Conservation (phyloP, 2,797 vertebrate species). For the Iguana delicatissima region DNA sequence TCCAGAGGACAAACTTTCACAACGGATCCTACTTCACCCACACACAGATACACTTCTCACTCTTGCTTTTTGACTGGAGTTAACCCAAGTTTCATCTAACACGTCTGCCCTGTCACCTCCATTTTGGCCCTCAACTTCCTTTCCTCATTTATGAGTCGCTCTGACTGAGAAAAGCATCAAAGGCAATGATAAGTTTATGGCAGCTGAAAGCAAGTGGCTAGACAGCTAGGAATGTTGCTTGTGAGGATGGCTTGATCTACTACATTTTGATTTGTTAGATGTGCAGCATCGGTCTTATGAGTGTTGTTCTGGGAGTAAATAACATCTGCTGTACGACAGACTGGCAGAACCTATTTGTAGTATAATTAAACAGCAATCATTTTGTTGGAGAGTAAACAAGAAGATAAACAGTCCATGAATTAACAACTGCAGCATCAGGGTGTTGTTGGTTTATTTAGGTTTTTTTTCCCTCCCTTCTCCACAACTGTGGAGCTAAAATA, state of each 20-base stretch:
- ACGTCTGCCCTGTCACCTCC: neutral
- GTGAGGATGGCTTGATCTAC: slow-evolving; percentile 19
- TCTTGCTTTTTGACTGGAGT: neutral
- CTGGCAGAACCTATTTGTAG: slow-evolving; percentile 70
- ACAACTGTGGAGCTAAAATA: slow-evolving; percentile 33
- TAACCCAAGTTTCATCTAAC: neutral
- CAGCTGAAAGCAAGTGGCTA: slow-evolving; percentile 45
- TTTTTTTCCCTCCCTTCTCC: neutral
- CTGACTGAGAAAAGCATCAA: neutral
- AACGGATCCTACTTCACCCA: neutral
- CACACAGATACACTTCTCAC: neutral
- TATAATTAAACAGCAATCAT: slow-evolving; percentile 71
- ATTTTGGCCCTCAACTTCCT: neutral
- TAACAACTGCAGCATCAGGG: slow-evolving; percentile 47
- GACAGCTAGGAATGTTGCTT: slow-evolving; percentile 15
- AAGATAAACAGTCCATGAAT: slow-evolving; percentile 65
- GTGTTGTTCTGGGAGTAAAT: slow-evolving; percentile 66
- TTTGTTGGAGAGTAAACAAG: slow-evolving; percentile 71
- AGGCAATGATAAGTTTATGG: neutral
- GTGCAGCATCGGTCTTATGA: slow-evolving; percentile 60
- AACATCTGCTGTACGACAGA: slow-evolving; percentile 63
- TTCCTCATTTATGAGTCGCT: neutral
- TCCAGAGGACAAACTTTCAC: neutral
- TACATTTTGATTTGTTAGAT: slow-evolving; percentile 64
- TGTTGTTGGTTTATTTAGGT: slow-evolving; percentile 14